Conservation (phyloP, 2,888 invertebrate genomes). For the Mythimna loreyi region DNA sequence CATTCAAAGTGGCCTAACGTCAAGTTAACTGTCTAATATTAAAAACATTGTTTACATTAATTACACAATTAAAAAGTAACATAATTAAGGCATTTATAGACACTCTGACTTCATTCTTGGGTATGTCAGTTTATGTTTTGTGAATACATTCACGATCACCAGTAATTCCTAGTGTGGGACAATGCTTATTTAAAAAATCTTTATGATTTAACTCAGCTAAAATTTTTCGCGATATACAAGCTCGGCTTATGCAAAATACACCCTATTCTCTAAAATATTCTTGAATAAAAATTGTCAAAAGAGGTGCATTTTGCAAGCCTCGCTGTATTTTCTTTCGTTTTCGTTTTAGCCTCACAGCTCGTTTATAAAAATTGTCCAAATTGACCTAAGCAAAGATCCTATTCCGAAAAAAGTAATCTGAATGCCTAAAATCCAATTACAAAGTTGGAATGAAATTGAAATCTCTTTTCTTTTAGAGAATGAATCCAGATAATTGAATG, state of each 20-base stretch:
- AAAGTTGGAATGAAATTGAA: constrained; percentile 52
- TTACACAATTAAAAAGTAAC: constrained; percentile 64
- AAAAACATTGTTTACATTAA: constrained; percentile 67
- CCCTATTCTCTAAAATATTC: not conserved
- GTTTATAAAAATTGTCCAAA: not conserved
- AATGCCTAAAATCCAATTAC: constrained; percentile 46
- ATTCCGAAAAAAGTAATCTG: constrained; percentile 27
- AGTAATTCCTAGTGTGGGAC: too few species aligned
- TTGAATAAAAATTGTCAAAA: not conserved
- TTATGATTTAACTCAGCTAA: too few species aligned
- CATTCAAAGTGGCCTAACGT: constrained; percentile 84
- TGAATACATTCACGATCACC: not conserved
- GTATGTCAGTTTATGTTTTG: not conserved
- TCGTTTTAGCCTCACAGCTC: not conserved
- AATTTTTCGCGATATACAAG: not conserved
- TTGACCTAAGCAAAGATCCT: not conserved
- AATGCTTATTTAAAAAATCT: too few species aligned
- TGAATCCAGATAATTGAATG: constrained; percentile 44
- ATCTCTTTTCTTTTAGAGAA: constrained; percentile 43
- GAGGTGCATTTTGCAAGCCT: not conserved
- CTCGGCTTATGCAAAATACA: not conserved
- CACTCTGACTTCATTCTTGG: constrained; percentile 58
- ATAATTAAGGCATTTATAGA: constrained; percentile 66
- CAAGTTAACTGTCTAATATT: constrained; percentile 70
- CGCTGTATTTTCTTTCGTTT: not conserved